Percentiles rank a stretch among this genome's conserved stretches.
These are phyloP conservation scores for Melanerpes aurifrons DNA, from an alignment of 2,113 vertebrate genomes.

Conservation along the genomic window DNA sequence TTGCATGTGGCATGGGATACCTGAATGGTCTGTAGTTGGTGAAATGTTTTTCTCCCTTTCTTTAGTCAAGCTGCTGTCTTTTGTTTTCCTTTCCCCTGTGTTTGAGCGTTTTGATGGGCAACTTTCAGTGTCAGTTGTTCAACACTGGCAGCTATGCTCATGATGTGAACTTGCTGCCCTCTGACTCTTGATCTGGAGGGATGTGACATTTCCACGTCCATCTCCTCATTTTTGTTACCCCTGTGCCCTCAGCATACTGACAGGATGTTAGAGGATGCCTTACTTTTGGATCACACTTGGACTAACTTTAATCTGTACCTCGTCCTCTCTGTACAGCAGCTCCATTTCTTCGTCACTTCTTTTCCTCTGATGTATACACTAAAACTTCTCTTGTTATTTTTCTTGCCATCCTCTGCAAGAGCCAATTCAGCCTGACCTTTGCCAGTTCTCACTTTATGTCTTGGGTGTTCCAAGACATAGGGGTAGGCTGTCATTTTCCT, in stretches of 20 bases:
- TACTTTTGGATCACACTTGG: not conserved
- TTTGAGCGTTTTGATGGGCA: not conserved
- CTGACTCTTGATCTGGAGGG: not conserved
- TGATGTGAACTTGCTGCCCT: not conserved
- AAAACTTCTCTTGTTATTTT: slow-evolving; percentile 20
- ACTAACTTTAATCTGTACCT: slow-evolving; percentile 12
- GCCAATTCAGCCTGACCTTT: slow-evolving; percentile 38
- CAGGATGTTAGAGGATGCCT: not conserved
- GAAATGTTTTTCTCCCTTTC: not conserved
- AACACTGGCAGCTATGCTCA: not conserved
- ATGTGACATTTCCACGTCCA: not conserved
- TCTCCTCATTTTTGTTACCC: not conserved
- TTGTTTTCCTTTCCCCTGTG: not conserved
- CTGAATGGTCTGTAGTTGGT: not conserved
- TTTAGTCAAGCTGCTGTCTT: not conserved
- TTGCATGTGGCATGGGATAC: not conserved
- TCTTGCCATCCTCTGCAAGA: not conserved
- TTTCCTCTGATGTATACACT: not conserved
- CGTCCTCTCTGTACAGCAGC: not conserved
- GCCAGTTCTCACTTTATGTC: slow-evolving; percentile 6
- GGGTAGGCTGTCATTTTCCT: slow-evolving; percentile 1
- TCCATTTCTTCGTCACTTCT: not conserved
- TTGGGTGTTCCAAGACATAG: slow-evolving; percentile 17
- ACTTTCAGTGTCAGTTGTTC: not conserved
- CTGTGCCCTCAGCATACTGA: not conserved